Conservation (phyloP, 2,113 vertebrate genomes). For the Apus apus region DNA sequence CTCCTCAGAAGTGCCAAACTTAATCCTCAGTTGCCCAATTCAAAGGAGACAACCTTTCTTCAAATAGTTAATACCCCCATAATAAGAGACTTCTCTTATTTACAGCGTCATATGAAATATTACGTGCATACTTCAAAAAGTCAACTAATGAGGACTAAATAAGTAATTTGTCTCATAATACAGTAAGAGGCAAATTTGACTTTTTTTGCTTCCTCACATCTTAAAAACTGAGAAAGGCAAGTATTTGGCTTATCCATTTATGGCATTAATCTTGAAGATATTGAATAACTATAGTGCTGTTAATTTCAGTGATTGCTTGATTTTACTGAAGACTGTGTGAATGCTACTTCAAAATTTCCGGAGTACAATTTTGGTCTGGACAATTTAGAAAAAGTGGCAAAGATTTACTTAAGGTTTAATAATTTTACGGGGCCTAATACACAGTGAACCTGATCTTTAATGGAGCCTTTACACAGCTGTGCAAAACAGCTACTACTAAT, state of each 20-base stretch:
- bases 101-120: neutral
- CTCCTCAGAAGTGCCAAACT: neutral
- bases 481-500: neutral
- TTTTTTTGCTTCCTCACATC: neutral
- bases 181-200: neutral
- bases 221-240: neutral
- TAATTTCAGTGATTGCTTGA: neutral
- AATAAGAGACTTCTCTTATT: neutral
- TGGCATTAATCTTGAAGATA: neutral
- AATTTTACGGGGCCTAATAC: neutral
- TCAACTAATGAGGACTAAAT: neutral
- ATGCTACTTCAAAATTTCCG: neutral
- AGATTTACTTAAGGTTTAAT: neutral
- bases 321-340: neutral
- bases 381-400: neutral
- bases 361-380: neutral
- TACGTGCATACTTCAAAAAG: neutral
- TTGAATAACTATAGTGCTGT: neutral
- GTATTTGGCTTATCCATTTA: neutral
- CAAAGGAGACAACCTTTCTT: neutral
- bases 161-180: neutral
- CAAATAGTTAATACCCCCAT: neutral
- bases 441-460: neutral
- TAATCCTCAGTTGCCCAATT: neutral
- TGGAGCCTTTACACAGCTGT: neutral